These are phyloP conservation scores for Bombus waltoni DNA, from an alignment of 1,140 invertebrate species.

Conservation along the genomic window DNA sequence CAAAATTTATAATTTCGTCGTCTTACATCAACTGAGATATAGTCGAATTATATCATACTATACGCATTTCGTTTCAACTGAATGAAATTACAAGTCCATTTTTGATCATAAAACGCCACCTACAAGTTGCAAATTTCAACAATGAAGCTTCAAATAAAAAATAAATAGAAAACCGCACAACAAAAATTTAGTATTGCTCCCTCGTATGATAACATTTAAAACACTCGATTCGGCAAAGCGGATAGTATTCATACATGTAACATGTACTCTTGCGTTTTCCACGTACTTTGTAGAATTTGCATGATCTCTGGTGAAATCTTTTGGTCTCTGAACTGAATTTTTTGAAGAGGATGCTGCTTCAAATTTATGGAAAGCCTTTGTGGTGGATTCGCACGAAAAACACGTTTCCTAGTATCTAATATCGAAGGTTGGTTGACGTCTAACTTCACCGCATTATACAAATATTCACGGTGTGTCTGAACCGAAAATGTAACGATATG, in stretches of 20 bases:
- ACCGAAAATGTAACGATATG: neutral
- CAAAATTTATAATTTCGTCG: neutral
- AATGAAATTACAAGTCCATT: neutral
- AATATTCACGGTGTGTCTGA: neutral
- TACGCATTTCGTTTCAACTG: neutral
- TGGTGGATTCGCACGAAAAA: neutral
- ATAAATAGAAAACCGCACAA: neutral
- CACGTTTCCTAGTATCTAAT: neutral
- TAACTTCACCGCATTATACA: neutral
- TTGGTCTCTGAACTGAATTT: neutral
- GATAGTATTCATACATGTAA: neutral
- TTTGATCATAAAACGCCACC: neutral
- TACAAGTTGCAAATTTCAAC: neutral
- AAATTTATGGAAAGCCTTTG: slow-evolving; percentile 8
- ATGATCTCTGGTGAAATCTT: neutral
- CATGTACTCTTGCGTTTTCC: neutral
- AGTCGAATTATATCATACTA: neutral
- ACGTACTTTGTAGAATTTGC: neutral
- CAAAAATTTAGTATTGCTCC: neutral
- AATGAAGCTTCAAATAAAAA: neutral
- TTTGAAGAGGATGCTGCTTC: neutral
- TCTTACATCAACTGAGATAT: too few relatives aligned
- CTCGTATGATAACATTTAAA: neutral
- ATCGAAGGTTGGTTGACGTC: neutral
- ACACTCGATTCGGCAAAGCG: neutral